Base-by-base conservation (phyloP, 2,888 invertebrate genomes). In the Sipha maydis region DNA sequence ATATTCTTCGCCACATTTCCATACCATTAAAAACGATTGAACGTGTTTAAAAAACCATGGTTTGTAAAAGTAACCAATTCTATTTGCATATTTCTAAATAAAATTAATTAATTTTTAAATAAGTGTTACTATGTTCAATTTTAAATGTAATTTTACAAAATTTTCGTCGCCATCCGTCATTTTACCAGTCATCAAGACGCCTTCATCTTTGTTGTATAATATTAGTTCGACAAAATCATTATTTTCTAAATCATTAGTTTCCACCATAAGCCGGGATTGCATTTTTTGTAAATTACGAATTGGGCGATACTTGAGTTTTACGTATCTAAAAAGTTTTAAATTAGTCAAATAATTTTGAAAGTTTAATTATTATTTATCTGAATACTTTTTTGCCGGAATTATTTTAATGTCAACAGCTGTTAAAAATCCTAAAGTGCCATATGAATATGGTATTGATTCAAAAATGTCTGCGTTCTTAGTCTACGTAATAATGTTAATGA, bases 1-100 rank as follows among this genome's bases (percentile, higher is more conserved):
- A 92, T 95, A 96, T 91, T 96, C 96, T 3, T 92, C 92, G 11
- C 90, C 91, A 0, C 92, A 92, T 0, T 91, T 91, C 0, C 91
- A 91, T 8, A 90, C 90, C 3, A 90, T 91, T 89, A 93, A 90
- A 90, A 94, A 94, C 0, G 91, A 92, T 91, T 94, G 93, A 0
- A 96, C 96, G 92, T 97, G 96, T 89, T 93, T 94, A 93, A 95
- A 97, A 92, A 97, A 97, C 96, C 97, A 97, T 14, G 96, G 95
- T 90, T 96, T 95, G 91, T 95, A 94, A 95, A 95, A 97, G 88
- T 93, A 92, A 1, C 96, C 96, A 90, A 97, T 95, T 0, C 93
- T 92, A 91, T 97, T 97, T 3, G 80, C 31, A 28, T 31, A 54
- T 48, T 54, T 41, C 75, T 89, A 67, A 38, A 28, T 21, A n/a